A percentile compares a stretch with the other conserved stretches of the same genome.
phyloP scores from a whole-genome alignment of 2,113 vertebrate species.

The Aramus guarauna region DNA sequence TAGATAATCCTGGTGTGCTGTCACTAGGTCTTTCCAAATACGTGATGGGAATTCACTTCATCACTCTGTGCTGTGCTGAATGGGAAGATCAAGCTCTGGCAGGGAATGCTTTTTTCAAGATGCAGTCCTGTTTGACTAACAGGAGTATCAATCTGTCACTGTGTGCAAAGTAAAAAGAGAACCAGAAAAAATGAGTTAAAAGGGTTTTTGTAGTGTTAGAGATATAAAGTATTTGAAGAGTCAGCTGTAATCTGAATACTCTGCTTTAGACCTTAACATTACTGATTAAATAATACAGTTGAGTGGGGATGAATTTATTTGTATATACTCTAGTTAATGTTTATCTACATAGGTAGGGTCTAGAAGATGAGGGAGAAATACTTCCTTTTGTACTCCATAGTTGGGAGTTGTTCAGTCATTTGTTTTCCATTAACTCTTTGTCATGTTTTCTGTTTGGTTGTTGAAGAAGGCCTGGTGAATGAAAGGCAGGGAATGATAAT shows the following conservation, averaged over 20 bases:
- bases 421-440: neutral
- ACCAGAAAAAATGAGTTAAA: neutral
- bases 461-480: neutral
- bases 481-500: neutral
- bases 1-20: neutral
- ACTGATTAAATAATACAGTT: neutral
- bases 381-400: neutral
- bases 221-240: neutral
- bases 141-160: neutral
- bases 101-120: neutral
- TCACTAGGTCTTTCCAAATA: neutral
- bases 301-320: neutral
- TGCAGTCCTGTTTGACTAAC: rapidly evolving
- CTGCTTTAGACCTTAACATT: neutral
- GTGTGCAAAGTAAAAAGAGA: neutral
- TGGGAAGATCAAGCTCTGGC: neutral
- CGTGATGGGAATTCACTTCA: neutral
- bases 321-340: rapidly evolving
- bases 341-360: neutral
- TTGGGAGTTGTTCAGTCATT: neutral
- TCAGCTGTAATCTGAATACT: neutral
- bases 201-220: neutral
- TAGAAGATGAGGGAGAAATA: neutral
- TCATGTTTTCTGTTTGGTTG: neutral
- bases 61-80: neutral